These are phyloP conservation scores for Sinocyclocheilus anshuiensis DNA, from an alignment of 2,113 vertebrate genomes.

Conservation along the genomic window DNA sequence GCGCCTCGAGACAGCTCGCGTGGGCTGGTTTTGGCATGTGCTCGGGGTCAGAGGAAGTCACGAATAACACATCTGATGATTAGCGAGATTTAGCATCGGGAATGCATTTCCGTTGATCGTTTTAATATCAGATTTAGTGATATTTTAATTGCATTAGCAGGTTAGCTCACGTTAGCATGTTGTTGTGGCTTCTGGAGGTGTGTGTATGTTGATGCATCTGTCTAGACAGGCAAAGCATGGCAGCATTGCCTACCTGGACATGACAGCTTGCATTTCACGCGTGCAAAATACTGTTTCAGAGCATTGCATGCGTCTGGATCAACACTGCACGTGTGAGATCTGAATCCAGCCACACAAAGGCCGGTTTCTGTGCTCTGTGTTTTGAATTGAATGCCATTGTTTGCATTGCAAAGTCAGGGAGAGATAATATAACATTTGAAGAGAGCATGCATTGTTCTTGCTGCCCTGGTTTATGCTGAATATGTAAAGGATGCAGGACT, in stretches of 20 bases:
- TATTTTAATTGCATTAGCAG: not conserved
- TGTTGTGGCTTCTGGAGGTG: not conserved
- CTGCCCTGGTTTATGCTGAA: not conserved
- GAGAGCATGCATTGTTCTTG: not conserved
- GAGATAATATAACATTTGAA: not conserved
- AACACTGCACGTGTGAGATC: not conserved
- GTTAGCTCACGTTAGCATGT: constrained; percentile 27
- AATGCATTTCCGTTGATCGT: not conserved
- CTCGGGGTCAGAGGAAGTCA: not conserved
- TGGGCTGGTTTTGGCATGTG: constrained; percentile 13
- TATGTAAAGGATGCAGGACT: not conserved
- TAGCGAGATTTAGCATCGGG: not conserved
- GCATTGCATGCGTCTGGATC: not conserved
- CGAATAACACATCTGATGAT: not conserved
- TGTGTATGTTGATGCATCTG: not conserved
- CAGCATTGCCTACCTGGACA: not conserved
- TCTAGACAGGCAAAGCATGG: constrained; percentile 22
- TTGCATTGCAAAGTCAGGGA: not conserved
- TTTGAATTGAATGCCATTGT: not conserved
- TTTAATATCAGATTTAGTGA: not conserved
- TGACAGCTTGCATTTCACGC: not conserved
- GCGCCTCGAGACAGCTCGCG: not conserved
- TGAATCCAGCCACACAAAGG: not conserved
- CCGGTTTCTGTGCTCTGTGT: not conserved
- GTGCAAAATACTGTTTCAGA: not conserved